phyloP scores from a whole-genome alignment of 1,140 invertebrate genomes.

The Sitophilus oryzae region DNA sequence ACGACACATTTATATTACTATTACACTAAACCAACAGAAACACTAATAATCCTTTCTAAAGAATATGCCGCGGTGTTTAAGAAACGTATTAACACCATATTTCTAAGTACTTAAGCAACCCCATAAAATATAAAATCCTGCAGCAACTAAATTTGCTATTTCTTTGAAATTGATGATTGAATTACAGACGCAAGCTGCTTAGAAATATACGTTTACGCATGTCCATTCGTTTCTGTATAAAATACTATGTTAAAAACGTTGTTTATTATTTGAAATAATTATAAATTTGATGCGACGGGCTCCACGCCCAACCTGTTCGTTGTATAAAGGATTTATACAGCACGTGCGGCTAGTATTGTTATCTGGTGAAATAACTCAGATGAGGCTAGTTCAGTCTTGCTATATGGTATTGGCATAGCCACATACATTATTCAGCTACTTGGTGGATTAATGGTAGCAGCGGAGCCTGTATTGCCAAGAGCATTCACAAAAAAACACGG shows the following conservation, averaged over 20 bases:
- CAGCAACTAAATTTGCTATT: too few species aligned
- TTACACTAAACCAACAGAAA: background rate
- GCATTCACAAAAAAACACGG: too few species aligned
- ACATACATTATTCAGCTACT: background rate
- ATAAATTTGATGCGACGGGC: background rate
- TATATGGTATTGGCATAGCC: background rate
- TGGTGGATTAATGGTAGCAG: background rate
- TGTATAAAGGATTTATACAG: background rate
- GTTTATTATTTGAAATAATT: background rate
- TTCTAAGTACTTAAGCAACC: background rate
- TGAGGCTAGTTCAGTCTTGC: background rate
- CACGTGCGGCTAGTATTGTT: background rate
- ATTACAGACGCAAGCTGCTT: background rate
- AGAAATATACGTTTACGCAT: too few species aligned
- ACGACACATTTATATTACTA: background rate
- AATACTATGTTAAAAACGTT: background rate
- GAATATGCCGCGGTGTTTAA: background rate
- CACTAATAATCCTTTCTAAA: background rate
- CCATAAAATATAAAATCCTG: background rate
- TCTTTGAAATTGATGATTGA: too few species aligned
- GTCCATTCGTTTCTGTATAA: too few species aligned
- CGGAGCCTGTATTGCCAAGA: background rate
- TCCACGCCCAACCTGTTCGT: background rate
- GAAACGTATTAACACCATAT: background rate
- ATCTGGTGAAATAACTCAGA: background rate